Evolutionary conservation across 2,888 invertebrate species (phyloP), one percentile per base, ranked within the genome.

Genomic region (Nomada hirtipes): DNA sequence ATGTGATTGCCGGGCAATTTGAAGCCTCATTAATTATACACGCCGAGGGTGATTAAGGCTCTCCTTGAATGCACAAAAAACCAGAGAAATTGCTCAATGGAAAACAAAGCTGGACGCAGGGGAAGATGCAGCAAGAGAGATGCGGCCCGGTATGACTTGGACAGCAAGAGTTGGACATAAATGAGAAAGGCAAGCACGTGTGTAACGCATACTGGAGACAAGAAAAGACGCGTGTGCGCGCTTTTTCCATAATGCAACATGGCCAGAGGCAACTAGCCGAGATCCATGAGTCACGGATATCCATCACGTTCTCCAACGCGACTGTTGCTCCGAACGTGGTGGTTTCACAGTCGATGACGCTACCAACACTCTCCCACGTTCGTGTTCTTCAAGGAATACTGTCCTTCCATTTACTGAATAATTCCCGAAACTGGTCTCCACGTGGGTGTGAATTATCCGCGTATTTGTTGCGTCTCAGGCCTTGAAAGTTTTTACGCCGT

Each of bases 231-330:
- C 11, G 64, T 61, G 57, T 67, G 44, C 42, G 18, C 64, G 81
- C 15, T 79, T 84, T 73, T 79, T 76, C 74, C 73, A 76, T 76
- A 59, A 72, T 65, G 61, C 13, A 74, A 71, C 68, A 59, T 2
- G 23, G 70, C 63, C 64, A 10, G 50, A 71, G 74, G 79, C 76
- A 26, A 59, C 57, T 52, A 76, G 53, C 60, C 52, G 71, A 60
- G 76, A 64, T 80, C 69, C 67, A 50, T 79, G 86, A 86, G 50
- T 88, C 85, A 85, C 57, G 75, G 52, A 75, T 76, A 78, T 80
- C 65, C 69, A 65, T 79, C 68, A 78, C 73, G 79, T 80, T 82
- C 73, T 63, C 74, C 69, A 50, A 42, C 47, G 20, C 29, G 50
- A 55, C 64, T 77, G 67, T 53, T 63, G 67, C 76, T 72, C 69